These are phyloP conservation scores for Drosophila subsilvestris DNA, from an alignment of 2,888 invertebrate species.

Conservation along the genomic window DNA sequence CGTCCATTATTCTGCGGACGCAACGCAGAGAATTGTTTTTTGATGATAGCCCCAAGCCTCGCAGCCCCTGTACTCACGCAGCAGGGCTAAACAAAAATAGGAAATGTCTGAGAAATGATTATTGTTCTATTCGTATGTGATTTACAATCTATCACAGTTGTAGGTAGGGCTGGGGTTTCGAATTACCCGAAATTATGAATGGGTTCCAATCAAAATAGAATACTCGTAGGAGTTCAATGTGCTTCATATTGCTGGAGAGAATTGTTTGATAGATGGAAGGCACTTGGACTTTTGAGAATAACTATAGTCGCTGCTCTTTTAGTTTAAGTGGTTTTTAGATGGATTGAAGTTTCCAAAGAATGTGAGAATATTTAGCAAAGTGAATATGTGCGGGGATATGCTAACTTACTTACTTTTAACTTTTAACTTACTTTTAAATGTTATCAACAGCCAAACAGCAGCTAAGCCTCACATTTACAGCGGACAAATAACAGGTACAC, in stretches of 20 bases:
- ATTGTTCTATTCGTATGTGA: constrained; percentile 48
- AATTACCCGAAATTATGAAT: constrained; percentile 37
- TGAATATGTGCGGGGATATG: no score
- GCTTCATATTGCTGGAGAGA: background rate
- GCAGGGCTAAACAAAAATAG: constrained; percentile 53
- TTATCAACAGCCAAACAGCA: background rate
- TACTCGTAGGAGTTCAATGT: background rate
- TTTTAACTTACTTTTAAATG: constrained; percentile 25
- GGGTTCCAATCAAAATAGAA: constrained; percentile 30
- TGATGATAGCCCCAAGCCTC: constrained; percentile 66
- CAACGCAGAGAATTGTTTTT: constrained; percentile 75
- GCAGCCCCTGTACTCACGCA: constrained; percentile 19
- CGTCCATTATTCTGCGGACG: constrained; percentile 77
- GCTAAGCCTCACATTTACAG: constrained; percentile 30
- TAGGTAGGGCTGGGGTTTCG: constrained; percentile 60
- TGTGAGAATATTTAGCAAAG: no score
- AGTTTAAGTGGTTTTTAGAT: no score
- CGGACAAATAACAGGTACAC: constrained; percentile 25
- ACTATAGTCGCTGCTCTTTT: background rate
- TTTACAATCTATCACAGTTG: constrained; percentile 45
- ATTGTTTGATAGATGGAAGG: background rate
- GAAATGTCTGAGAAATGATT: constrained; percentile 70
- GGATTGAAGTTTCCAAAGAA: no score
- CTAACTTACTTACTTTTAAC: no score
- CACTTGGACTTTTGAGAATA: background rate